Conservation (phyloP, 2,113 vertebrate genomes). For the Leptobrachium ailaonicum region DNA sequence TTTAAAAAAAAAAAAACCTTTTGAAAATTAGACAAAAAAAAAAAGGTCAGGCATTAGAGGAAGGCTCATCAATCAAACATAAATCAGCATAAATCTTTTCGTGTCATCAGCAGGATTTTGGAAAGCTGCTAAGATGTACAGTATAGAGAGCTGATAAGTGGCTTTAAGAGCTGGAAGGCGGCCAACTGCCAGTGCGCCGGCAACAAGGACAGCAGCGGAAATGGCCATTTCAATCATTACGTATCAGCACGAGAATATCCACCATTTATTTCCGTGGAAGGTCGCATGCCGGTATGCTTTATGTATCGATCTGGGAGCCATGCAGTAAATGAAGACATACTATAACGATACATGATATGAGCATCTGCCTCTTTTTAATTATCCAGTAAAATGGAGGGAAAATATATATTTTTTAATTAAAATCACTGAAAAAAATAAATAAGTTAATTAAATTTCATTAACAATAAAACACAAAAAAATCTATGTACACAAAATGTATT, state of each 20-base stretch:
- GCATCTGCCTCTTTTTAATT: too few relatives aligned
- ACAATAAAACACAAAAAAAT: too few relatives aligned
- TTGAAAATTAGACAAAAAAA: slow-evolving; percentile 14
- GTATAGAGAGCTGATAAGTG: slow-evolving; percentile 14
- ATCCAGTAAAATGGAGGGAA: too few relatives aligned
- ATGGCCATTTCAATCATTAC: slow-evolving; percentile 25
- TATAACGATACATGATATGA: background rate
- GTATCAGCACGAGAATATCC: background rate
- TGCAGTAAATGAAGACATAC: background rate
- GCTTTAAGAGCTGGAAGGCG: slow-evolving; percentile 3
- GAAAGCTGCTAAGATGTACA: slow-evolving; percentile 9
- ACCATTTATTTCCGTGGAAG: slow-evolving; percentile 29
- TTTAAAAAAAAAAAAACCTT: slow-evolving; percentile 5
- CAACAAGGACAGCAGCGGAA: slow-evolving; percentile 26
- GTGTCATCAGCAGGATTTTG: slow-evolving; percentile 36
- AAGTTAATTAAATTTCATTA: too few relatives aligned
- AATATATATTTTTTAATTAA: too few relatives aligned
- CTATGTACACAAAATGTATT: too few relatives aligned
- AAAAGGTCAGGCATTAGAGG: slow-evolving; percentile 32
- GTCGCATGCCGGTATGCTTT: slow-evolving; percentile 1
- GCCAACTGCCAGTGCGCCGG: slow-evolving; percentile 3
- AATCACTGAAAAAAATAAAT: too few relatives aligned
- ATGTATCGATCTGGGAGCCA: background rate
- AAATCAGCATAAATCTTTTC: slow-evolving; percentile 28
- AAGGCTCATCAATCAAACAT: slow-evolving; percentile 35